Base-by-base conservation (phyloP, 2,888 invertebrate genomes). In the Stenchaetothrips biformis region DNA sequence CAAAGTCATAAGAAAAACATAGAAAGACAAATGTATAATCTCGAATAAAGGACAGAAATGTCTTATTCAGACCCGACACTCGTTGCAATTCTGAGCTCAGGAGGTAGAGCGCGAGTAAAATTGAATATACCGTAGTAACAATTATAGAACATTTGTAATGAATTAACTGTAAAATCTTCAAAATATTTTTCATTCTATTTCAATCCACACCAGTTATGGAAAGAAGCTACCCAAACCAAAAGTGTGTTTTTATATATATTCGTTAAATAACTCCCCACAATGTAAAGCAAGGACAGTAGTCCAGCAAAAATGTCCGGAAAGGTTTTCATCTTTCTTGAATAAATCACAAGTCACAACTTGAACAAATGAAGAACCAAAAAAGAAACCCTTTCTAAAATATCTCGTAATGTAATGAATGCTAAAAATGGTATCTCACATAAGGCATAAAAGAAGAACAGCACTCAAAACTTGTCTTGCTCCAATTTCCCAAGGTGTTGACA, bases 11-110 rank as follows among this genome's bases (percentile, higher is more conserved):
- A 74, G 11, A 25, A 25, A 74, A 21, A 74, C 25, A 25, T 53
- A 53, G 53, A 53, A 53, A 74, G 67, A 74, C 21, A 74, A 74
- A 74, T 25, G 21, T 74, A 74, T 74, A 74, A 74, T 74, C 21
- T 74, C 25, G 67, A 74, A 74, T 74, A 74, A 11, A 25, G 25
- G 25, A 74, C 25, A 74, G 67, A 74, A 8, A 74, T 74, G 25
- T 25, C 25, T 25, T 74, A 74, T 11, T 11, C 67, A 74, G n/a
- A 74, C 16, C 53, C 53, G 16, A 53, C 53, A 53, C 37, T 37
- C 37, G 37, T 37, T 37, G 37, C 37, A 37, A 37, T 37, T 4
- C 37, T 37, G 37, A 37, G 37, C 37, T 37, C 37, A 2, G 37
- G 37, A 2, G 4, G 37, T 4, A 37, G 37, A 37, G 37, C 37